Percentiles rank a stretch among this genome's conserved stretches.
Conservation (phyloP, 23 tunicate genomes). For the Phallusia fumigata region DNA sequence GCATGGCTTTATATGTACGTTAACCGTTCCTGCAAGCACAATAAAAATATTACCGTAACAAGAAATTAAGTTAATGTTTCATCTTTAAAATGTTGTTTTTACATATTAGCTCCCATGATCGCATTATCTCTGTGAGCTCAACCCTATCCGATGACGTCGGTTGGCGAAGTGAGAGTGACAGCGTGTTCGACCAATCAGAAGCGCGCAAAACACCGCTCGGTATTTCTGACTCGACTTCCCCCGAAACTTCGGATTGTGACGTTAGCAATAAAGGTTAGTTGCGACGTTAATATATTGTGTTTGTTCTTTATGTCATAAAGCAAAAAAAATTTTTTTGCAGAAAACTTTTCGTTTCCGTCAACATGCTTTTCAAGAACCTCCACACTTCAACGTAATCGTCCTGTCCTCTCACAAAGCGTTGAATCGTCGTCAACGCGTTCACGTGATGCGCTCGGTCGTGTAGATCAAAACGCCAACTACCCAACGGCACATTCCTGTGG, state of each 20-base stretch:
- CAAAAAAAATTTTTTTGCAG: neutral
- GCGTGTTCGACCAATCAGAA: conserved; percentile 37
- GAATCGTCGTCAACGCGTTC: neutral
- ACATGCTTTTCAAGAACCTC: neutral
- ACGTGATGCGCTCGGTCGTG: neutral
- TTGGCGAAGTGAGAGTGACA: conserved; percentile 15
- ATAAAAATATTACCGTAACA: too few species aligned
- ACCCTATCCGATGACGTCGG: conserved; percentile 13
- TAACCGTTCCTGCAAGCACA: too few species aligned
- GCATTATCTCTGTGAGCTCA: conserved; percentile 13
- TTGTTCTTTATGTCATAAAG: too few species aligned
- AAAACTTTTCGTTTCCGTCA: neutral
- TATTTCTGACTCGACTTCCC: conserved; percentile 2
- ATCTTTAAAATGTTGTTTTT: neutral
- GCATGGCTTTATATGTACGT: neutral
- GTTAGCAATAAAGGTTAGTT: conserved; percentile 4
- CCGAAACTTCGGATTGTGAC: conserved; percentile 1
- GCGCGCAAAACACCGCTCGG: conserved; percentile 16
- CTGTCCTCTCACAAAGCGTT: neutral
- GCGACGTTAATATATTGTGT: neutral
- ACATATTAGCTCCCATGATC: conserved; percentile 7
- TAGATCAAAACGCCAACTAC: neutral
- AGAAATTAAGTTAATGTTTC: too few species aligned
- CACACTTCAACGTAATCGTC: neutral
- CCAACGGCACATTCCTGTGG: neutral